Evolutionary conservation across 2,797 vertebrate genomes (phyloP).

Genomic region (Oophaga sylvatica): DNA sequence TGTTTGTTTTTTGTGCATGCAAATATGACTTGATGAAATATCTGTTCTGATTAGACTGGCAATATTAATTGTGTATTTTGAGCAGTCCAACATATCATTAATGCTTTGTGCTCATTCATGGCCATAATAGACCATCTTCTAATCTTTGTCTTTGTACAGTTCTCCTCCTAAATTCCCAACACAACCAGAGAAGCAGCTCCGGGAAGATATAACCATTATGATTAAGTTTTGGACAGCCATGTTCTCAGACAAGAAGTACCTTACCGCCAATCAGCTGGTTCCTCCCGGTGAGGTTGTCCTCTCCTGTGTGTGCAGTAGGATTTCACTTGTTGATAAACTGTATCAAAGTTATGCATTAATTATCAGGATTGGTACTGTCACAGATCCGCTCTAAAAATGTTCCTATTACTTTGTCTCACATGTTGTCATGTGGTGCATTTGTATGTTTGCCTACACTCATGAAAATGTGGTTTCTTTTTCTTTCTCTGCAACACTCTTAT

Average conservation of each 20-base stretch:
- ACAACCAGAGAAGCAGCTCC: conserved; percentile 89
- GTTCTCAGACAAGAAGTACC: conserved; percentile 98
- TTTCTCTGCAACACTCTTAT: too few species aligned
- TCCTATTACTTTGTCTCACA: too few species aligned
- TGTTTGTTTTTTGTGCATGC: not conserved
- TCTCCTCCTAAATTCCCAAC: conserved; percentile 92
- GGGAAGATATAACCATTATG: conserved; percentile 93
- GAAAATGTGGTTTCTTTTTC: too few species aligned
- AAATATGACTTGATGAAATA: not conserved
- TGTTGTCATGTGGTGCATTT: too few species aligned
- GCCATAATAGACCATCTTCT: not conserved
- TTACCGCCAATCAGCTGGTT: conserved; percentile 91
- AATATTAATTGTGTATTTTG: not conserved
- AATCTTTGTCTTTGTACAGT: conserved; percentile 67
- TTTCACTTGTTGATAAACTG: not conserved
- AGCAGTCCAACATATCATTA: not conserved
- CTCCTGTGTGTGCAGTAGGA: not conserved
- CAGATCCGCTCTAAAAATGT: not conserved
- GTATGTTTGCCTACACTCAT: too few species aligned
- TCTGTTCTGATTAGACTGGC: not conserved
- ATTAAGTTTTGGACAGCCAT: conserved; percentile 97
- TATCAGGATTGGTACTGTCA: not conserved
- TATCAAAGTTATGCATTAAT: not conserved
- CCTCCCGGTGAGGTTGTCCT: conserved; percentile 84
- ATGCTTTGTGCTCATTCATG: not conserved